Evolutionary conservation across 2,113 vertebrate species (phyloP).

Genomic region (Phyllostomus discolor): DNA sequence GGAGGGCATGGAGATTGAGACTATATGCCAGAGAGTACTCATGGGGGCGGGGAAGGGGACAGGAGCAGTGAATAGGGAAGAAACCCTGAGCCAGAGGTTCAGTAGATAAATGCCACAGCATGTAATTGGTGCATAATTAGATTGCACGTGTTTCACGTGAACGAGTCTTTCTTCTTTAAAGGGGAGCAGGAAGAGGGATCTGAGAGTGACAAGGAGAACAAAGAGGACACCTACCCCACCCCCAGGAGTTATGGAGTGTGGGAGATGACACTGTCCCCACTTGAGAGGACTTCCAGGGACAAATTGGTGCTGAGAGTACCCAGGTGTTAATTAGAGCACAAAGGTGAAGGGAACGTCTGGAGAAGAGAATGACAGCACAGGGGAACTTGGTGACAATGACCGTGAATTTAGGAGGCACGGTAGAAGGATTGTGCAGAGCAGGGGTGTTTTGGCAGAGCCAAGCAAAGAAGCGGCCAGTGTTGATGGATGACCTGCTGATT

Average conservation of each 20-base stretch:
- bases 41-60: not conserved
- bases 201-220: not conserved
- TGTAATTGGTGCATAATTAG: too few species aligned
- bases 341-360: not conserved
- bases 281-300: not conserved
- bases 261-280: not conserved
- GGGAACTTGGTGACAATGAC: not conserved
- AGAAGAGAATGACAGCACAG: not conserved
- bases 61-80: not conserved
- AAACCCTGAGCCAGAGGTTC: not conserved
- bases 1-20: not conserved
- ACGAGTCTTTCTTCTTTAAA: not conserved
- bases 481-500: not conserved
- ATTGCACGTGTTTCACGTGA: not conserved
- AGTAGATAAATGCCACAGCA: fast-evolving
- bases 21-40: not conserved
- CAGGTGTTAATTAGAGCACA: not conserved
- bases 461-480: not conserved
- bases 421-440: too few species aligned
- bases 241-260: not conserved
- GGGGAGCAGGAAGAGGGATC: not conserved
- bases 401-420: not conserved
- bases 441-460: not conserved
- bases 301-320: not conserved
- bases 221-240: not conserved